Base-by-base conservation (phyloP, 2,888 invertebrate species). In the Euphydryas editha region DNA sequence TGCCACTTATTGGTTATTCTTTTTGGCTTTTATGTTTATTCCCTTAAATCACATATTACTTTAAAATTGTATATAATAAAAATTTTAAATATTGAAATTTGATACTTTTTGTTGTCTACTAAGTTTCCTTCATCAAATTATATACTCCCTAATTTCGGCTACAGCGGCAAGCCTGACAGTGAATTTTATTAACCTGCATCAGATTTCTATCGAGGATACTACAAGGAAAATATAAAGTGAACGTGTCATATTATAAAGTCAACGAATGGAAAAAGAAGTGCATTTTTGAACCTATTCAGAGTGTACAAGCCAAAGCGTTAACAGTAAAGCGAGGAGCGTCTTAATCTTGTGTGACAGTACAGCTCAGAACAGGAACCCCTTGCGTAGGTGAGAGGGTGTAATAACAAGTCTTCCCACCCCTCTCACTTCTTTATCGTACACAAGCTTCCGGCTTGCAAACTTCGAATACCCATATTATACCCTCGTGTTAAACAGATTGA, bases 301-400 rank as follows among this genome's bases (percentile, higher is more conserved):
- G 75, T 75, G 78, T 80, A 81, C 81, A 86, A 87, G 81, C 80
- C 79, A 78, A 78, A 82, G 86, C 81, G 85, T 86, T 88, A 86
- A 88, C 84, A 85, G 84, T 83, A 83, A 87, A 86, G 84, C 83
- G 79, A 84, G 79, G 77, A 87, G 86, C 86, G 81, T 88, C 90
- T 90, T 90, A 91, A 91, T 90, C 87, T 90, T 83, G 82, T 81
- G 83, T 87, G 88, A 88, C 88, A 85, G 86, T 82, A 84, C 78
- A 79, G 83, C 83, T 88, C 81, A 78, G 78, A 85, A 82, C 80
- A 80, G 86, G 85, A 85, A 85, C 85, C 85, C 85, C 88, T 77
- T 86, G 84, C 87, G 85, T 89, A 88, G 90, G 89, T 88, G 90
- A 90, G 88, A 89, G 89, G 88, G 91, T 90, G 90, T 90, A 89